These are phyloP conservation scores for Pteronura brasiliensis DNA, from an alignment of 2,113 vertebrate genomes.

Conservation along the genomic window DNA sequence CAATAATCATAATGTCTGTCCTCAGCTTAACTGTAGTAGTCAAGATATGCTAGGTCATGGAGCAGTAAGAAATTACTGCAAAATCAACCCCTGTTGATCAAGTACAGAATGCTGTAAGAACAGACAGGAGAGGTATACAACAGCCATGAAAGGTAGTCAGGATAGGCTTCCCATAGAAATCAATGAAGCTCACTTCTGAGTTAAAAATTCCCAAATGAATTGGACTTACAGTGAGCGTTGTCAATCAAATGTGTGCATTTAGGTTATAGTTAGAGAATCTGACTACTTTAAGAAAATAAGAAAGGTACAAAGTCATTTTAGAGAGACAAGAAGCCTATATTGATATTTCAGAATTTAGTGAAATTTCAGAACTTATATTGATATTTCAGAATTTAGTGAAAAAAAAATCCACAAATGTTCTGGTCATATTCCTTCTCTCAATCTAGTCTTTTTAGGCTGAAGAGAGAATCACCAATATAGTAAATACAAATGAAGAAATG, in stretches of 20 bases:
- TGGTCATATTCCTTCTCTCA: background rate
- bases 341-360: background rate
- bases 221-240: background rate
- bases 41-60: background rate
- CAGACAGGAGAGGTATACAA: background rate
- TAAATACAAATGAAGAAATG: background rate
- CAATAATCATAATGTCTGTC: background rate
- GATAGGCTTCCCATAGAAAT: background rate
- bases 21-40: background rate
- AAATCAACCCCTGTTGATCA: background rate
- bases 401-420: background rate
- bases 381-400: background rate
- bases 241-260: background rate
- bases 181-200: background rate
- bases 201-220: background rate
- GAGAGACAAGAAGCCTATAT: background rate
- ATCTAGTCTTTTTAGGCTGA: background rate
- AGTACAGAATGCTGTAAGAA: background rate
- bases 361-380: background rate
- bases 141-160: background rate
- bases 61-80: background rate
- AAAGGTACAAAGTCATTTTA: background rate
- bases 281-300: background rate
- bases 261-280: background rate
- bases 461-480: background rate